phyloP scores from a whole-genome alignment of 2,797 vertebrate genomes.

The Labeo calbasu region DNA sequence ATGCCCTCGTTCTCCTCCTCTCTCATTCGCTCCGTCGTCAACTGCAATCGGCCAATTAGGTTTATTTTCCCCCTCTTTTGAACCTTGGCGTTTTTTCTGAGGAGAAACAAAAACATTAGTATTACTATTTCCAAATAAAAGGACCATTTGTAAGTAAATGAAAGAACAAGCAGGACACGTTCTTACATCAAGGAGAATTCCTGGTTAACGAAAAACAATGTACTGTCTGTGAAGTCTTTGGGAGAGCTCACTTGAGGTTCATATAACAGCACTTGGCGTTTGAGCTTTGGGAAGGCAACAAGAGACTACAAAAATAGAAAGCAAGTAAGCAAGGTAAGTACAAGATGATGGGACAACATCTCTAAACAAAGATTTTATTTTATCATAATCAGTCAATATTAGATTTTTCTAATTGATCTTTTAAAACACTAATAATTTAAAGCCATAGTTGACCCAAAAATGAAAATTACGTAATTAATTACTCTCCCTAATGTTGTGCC shows the following conservation, averaged over 20 bases:
- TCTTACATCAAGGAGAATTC: constrained; percentile 98
- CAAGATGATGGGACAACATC: neutral
- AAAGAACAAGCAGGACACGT: constrained; percentile 4
- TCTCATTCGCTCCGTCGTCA: constrained; percentile 97
- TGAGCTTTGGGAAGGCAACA: constrained; percentile 98
- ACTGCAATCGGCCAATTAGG: constrained; percentile 95
- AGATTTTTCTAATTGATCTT: neutral
- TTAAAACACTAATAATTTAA: neutral
- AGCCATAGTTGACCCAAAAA: neutral
- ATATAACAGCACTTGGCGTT: constrained; percentile 94
- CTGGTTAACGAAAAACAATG: constrained; percentile 97
- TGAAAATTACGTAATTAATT: too few species aligned
- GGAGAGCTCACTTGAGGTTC: constrained; percentile 95
- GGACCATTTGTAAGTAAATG: neutral
- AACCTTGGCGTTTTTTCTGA: constrained; percentile 98
- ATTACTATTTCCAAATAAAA: neutral
- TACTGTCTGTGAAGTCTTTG: constrained; percentile 98
- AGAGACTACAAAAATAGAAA: constrained; percentile 83
- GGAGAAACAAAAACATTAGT: constrained; percentile 35
- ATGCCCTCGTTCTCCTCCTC: constrained; percentile 99
- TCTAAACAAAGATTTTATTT: neutral
- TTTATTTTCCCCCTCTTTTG: constrained; percentile 99
- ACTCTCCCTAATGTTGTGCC: too few species aligned
- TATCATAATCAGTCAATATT: neutral
- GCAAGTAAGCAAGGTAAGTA: neutral